These are phyloP conservation scores for Saccostrea cuccullata DNA, from an alignment of 1,140 invertebrate genomes.

Conservation along the genomic window DNA sequence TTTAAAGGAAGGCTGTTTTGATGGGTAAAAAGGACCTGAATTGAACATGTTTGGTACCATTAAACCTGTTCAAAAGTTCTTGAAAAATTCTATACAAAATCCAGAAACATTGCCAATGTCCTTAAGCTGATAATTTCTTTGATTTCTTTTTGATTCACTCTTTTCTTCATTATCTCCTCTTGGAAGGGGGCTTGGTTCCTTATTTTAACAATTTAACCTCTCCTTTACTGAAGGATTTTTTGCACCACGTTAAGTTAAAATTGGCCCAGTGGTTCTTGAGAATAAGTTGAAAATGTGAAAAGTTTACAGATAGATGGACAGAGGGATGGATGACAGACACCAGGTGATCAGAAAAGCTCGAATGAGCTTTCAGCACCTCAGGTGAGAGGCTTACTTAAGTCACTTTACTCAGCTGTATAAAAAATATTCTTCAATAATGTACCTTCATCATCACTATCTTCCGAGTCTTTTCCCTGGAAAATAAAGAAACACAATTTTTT, in stretches of 20 bases:
- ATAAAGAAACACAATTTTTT: neutral
- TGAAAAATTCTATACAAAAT: too few species aligned
- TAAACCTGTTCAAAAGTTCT: too few species aligned
- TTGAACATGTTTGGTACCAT: too few species aligned
- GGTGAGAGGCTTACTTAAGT: neutral
- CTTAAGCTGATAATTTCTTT: too few species aligned
- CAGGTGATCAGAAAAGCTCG: neutral
- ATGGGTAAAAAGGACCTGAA: too few species aligned
- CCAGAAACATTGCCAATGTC: too few species aligned
- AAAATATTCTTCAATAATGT: neutral
- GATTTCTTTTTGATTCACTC: too few species aligned
- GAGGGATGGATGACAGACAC: neutral
- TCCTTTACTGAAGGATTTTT: neutral
- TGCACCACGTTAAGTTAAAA: neutral
- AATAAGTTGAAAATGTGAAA: neutral
- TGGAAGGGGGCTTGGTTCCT: too few species aligned
- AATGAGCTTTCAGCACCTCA: neutral
- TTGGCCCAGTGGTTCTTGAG: neutral
- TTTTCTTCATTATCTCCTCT: too few species aligned
- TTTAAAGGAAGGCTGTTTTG: too few species aligned
- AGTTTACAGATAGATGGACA: neutral
- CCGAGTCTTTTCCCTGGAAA: slow-evolving; percentile 9
- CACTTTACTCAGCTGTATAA: neutral
- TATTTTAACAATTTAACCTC: neutral
- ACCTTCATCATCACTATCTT: slow-evolving; percentile 29